These are phyloP conservation scores for Paramuricea clavata DNA, from an alignment of 92 coral and sea anemone genomes.

Conservation along the genomic window DNA sequence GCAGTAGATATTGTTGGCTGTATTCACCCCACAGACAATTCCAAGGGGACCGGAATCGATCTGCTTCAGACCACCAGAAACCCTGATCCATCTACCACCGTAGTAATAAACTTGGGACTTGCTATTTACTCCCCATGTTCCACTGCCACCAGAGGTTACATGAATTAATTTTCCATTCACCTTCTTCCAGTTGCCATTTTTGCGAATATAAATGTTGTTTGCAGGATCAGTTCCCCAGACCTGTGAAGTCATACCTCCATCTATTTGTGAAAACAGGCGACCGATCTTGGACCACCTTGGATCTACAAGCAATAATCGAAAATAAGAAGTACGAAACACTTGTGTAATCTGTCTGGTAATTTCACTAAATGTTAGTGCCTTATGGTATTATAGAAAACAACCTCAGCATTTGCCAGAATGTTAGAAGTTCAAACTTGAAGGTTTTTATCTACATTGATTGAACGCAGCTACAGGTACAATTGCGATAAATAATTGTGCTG, in stretches of 20 bases:
- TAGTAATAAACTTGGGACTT: neutral
- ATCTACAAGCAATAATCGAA: neutral
- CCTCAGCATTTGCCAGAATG: too few relatives aligned
- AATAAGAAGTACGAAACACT: neutral
- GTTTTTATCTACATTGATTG: too few relatives aligned
- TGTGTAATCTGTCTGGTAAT: too few relatives aligned
- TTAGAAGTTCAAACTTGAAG: too few relatives aligned
- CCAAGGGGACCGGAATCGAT: constrained; percentile 15
- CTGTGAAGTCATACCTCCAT: constrained; percentile 2
- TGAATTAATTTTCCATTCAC: neutral
- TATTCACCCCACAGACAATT: constrained; percentile 34
- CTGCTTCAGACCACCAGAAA: constrained; percentile 20
- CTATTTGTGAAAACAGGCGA: constrained; percentile 7
- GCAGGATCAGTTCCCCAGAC: constrained; percentile 7
- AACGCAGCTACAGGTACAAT: too few relatives aligned
- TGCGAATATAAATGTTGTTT: neutral
- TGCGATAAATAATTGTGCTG: too few relatives aligned
- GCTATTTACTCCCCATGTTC: constrained; percentile 8
- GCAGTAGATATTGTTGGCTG: neutral
- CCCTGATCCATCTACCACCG: neutral
- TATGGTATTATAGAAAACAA: too few relatives aligned
- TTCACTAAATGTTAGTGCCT: too few relatives aligned
- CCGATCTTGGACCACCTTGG: constrained; percentile 8
- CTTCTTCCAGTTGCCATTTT: constrained; percentile 13
- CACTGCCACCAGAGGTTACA: constrained; percentile 1